A percentile compares a stretch with the other conserved stretches of the same genome.
Evolutionary conservation across 2,888 invertebrate species (phyloP).

Genomic region (Stenichneumon culpator): DNA sequence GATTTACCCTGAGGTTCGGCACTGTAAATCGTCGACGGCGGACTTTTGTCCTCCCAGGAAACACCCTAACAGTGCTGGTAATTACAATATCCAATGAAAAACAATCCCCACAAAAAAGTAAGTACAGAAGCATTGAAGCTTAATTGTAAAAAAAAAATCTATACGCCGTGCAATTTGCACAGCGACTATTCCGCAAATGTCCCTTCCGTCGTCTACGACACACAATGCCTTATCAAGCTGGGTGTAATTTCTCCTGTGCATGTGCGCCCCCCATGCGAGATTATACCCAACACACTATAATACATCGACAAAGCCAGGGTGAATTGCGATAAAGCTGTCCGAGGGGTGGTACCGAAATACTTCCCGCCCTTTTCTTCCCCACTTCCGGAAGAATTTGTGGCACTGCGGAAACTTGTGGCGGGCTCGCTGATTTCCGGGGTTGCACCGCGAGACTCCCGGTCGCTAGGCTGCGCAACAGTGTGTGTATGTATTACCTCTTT

Average conservation of each 20-base stretch:
- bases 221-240: not conserved
- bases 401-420: slow-evolving; percentile 61
- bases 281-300: not conserved
- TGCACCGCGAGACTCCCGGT: slow-evolving; percentile 66
- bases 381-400: slow-evolving; percentile 73
- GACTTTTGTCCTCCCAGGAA: too few species aligned
- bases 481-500: slow-evolving; percentile 1
- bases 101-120: not conserved
- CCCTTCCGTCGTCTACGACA: not conserved
- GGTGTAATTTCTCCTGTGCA: not conserved
- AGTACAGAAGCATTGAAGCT: too few species aligned
- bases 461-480: slow-evolving; percentile 66
- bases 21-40: too few species aligned
- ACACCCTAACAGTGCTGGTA: too few species aligned
- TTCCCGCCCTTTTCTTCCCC: slow-evolving; percentile 76
- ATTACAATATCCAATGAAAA: not conserved
- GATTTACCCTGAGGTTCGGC: too few species aligned
- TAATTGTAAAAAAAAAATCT: too few species aligned
- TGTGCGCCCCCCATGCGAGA: not conserved
- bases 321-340: slow-evolving; percentile 9
- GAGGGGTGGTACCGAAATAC: slow-evolving; percentile 73
- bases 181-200: not conserved
- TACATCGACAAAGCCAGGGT: slow-evolving; percentile 9
- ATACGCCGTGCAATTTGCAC: too few species aligned
- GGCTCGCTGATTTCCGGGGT: slow-evolving; percentile 75